phyloP scores from a whole-genome alignment of 2,888 invertebrate genomes.

The Zelleria hepariella region DNA sequence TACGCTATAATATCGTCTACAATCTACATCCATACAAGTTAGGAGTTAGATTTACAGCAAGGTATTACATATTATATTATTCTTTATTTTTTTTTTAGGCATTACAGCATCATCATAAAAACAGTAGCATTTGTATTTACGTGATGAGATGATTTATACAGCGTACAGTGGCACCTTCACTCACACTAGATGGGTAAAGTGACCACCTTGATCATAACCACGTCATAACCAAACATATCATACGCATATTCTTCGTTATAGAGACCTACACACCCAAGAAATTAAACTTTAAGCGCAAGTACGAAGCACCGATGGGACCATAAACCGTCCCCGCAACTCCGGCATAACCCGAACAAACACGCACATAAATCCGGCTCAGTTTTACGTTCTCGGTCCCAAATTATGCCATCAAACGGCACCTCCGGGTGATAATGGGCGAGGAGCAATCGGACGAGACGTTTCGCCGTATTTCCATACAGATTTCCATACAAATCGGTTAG shows the following conservation, averaged over 20 bases:
- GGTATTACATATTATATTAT: too few relatives aligned
- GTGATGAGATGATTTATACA: too few relatives aligned
- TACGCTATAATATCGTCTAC: too few relatives aligned
- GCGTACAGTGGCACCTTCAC: too few relatives aligned
- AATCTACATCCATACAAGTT: too few relatives aligned
- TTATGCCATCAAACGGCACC: constrained; percentile 64
- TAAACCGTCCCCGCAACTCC: constrained; percentile 57
- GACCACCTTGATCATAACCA: too few relatives aligned
- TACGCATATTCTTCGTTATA: not conserved
- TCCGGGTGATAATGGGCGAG: constrained; percentile 35
- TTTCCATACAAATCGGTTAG: constrained; percentile 69
- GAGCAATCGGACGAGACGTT: constrained; percentile 43
- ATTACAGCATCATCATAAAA: too few relatives aligned
- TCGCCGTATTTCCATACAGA: constrained; percentile 64
- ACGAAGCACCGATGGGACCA: constrained; percentile 20
- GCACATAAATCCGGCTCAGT: constrained; percentile 55
- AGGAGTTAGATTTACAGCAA: too few relatives aligned
- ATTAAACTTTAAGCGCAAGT: constrained; percentile 5
- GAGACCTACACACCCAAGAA: constrained; percentile 8
- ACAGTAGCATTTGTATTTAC: too few relatives aligned
- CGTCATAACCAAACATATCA: too few relatives aligned
- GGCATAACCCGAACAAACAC: constrained; percentile 52
- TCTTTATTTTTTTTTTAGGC: too few relatives aligned
- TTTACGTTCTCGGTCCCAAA: constrained; percentile 59
- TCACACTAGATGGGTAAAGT: too few relatives aligned